Evolutionary conservation across 1,140 invertebrate species (phyloP).

Genomic region (Aphis gossypii): DNA sequence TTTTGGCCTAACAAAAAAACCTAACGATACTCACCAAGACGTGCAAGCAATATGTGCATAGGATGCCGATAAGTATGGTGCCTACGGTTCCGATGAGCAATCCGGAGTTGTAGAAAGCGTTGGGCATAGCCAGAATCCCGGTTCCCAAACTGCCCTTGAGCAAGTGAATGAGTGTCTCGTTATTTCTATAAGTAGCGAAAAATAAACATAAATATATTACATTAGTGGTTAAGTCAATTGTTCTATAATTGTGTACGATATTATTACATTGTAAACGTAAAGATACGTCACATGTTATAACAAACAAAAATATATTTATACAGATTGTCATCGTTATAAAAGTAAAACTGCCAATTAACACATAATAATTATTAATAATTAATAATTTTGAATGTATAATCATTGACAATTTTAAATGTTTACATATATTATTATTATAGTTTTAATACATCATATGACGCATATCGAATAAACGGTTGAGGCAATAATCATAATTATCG

Average conservation of each 20-base stretch:
- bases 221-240: neutral
- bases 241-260: neutral
- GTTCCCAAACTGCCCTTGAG: constrained; percentile 79
- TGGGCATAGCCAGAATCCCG: constrained; percentile 82
- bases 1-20: neutral
- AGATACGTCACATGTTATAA: neutral
- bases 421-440: too few species aligned
- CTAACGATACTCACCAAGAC: constrained; percentile 69
- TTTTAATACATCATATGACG: neutral
- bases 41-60: constrained; percentile 74
- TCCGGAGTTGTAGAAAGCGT: constrained; percentile 76
- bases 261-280: neutral
- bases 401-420: too few species aligned
- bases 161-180: constrained; percentile 74
- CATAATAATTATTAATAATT: neutral
- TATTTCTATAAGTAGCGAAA: constrained; percentile 66
- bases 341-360: neutral
- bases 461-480: neutral
- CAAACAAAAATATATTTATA: neutral
- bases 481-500: neutral
- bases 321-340: neutral
- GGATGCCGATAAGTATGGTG: constrained; percentile 69
- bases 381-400: neutral
- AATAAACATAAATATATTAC: neutral
- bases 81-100: constrained; percentile 69